A percentile compares a stretch with the other conserved stretches of the same genome.
Conservation (phyloP, 2,888 invertebrate species). For the Nephrotoma guestfalica region DNA sequence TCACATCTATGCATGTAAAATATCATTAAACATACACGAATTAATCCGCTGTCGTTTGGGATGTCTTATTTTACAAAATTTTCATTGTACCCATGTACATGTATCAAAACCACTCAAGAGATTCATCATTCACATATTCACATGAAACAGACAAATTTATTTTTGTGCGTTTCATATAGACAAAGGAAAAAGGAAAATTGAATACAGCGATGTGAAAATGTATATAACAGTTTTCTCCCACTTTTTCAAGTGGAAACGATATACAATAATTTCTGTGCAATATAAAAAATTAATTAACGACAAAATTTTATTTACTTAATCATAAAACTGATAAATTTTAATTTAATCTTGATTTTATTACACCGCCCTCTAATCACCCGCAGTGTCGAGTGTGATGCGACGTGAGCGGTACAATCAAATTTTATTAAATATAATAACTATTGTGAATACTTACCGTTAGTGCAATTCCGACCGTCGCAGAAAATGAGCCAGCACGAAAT, state of each 20-base stretch:
- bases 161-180: background rate
- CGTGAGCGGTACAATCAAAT: background rate
- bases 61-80: background rate
- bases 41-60: background rate
- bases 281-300: background rate
- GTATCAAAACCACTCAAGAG: background rate
- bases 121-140: background rate
- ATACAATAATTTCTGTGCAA: background rate
- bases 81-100: background rate
- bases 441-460: constrained; percentile 60
- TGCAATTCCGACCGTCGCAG: constrained; percentile 89
- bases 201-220: background rate
- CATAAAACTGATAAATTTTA: background rate
- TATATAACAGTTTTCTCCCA: background rate
- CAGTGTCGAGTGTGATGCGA: background rate
- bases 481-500: constrained; percentile 81
- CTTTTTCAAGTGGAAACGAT: background rate
- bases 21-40: background rate
- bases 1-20: background rate
- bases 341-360: background rate
- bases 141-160: background rate
- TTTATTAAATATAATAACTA: background rate
- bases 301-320: background rate
- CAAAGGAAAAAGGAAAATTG: background rate
- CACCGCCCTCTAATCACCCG: background rate